These are phyloP conservation scores for Halesus radiatus DNA, from an alignment of 1,140 invertebrate genomes.

Conservation along the genomic window DNA sequence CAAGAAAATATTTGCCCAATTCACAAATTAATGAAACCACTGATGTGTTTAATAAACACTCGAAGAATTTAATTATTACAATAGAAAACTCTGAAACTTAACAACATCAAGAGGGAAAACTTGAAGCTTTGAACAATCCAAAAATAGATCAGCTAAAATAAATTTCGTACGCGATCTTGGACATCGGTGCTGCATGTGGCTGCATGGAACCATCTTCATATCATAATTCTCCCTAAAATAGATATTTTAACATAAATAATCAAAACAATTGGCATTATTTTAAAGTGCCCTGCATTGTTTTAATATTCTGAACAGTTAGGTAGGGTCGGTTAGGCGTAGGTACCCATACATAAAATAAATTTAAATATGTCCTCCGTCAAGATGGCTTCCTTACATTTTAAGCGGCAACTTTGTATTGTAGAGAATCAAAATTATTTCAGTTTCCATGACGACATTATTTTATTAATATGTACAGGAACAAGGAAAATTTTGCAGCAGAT, in stretches of 20 bases:
- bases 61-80: too few species aligned
- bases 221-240: too few species aligned
- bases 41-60: too few species aligned
- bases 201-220: background rate
- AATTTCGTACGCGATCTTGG: slow-evolving; percentile 36
- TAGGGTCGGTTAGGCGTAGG: background rate
- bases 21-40: too few species aligned
- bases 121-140: slow-evolving; percentile 41
- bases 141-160: slow-evolving; percentile 56
- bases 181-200: background rate
- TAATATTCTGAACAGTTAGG: too few species aligned
- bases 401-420: background rate
- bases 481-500: too few species aligned
- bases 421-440: too few species aligned
- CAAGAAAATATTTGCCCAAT: too few species aligned
- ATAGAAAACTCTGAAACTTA: slow-evolving; percentile 20
- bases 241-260: too few species aligned
- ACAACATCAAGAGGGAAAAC: slow-evolving; percentile 7
- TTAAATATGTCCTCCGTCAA: background rate
- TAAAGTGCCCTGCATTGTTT: too few species aligned
- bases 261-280: background rate
- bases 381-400: background rate
- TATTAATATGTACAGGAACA: too few species aligned
- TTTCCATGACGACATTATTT: too few species aligned
- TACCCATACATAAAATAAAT: background rate